Conservation (phyloP, 1,140 invertebrate species). For the Hesperophylax magnus region DNA sequence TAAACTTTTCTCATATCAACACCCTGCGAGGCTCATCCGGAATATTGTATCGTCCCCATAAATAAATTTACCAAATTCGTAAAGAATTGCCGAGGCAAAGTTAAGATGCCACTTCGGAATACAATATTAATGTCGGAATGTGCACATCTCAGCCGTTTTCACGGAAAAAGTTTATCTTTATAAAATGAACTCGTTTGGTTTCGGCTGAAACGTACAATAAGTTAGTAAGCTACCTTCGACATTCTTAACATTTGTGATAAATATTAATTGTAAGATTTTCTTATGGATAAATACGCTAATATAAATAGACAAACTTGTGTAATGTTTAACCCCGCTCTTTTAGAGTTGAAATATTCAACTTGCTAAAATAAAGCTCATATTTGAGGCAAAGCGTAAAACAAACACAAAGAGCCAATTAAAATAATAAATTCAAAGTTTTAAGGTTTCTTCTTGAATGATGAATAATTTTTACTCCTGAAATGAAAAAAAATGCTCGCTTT, state of each 20-base stretch:
- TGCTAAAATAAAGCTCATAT: no score
- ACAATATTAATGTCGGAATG: slow-evolving; percentile 38
- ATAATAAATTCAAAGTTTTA: no score
- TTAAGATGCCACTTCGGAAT: slow-evolving; percentile 20
- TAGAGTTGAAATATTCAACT: no score
- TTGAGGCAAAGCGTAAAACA: no score
- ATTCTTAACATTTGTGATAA: no score
- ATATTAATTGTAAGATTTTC: not conserved
- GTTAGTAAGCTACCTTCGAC: not conserved
- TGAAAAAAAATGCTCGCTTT: no score
- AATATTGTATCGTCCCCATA: not conserved
- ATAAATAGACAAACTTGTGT: not conserved
- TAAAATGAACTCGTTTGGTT: slow-evolving; percentile 43
- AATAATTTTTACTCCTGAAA: no score
- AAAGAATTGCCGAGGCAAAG: slow-evolving; percentile 5
- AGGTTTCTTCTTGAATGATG: no score
- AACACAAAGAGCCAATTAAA: no score
- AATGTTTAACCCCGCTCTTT: no score
- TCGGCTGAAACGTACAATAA: not conserved
- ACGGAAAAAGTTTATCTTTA: slow-evolving; percentile 37
- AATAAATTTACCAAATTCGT: slow-evolving; percentile 13
- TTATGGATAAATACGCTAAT: not conserved
- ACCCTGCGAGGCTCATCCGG: not conserved
- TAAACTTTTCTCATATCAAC: not conserved
- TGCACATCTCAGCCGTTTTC: not conserved